phyloP scores from a whole-genome alignment of 2,888 invertebrate genomes.

The Oxyteleia sp. region DNA sequence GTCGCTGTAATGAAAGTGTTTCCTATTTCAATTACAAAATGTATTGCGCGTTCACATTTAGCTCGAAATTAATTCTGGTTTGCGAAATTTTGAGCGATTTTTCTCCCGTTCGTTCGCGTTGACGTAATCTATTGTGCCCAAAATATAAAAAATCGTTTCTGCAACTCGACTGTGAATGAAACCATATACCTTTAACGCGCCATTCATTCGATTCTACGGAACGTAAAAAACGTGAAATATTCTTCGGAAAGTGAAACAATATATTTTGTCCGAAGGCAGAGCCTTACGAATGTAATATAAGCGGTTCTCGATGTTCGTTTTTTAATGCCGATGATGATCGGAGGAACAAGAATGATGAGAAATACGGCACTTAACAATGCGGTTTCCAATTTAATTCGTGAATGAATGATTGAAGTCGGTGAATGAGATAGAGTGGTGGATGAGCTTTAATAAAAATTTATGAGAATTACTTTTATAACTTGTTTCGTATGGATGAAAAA shows the following conservation, averaged over 20 bases:
- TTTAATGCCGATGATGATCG: not conserved
- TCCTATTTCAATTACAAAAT: no score
- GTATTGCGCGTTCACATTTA: no score
- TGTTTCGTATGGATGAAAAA: no score
- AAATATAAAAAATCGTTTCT: slow-evolving; percentile 26
- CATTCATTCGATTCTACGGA: slow-evolving; percentile 17
- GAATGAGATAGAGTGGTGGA: not conserved
- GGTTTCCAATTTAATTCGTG: not conserved
- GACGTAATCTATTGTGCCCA: slow-evolving; percentile 1
- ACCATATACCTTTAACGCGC: slow-evolving; percentile 25
- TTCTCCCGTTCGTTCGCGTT: not conserved
- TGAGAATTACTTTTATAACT: not conserved
- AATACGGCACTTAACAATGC: not conserved
- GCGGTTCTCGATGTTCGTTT: not conserved
- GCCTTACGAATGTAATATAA: not conserved
- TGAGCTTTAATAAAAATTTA: not conserved
- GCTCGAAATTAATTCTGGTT: slow-evolving; percentile 10
- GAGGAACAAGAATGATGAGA: not conserved
- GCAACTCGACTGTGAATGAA: slow-evolving; percentile 28
- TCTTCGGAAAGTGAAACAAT: not conserved
- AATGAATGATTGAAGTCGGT: not conserved
- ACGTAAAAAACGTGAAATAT: not conserved
- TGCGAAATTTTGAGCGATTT: slow-evolving; percentile 1
- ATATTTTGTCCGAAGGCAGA: not conserved
- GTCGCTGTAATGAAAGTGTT: no score